A percentile compares a stretch with the other conserved stretches of the same genome.
Conservation (phyloP, 1,140 invertebrate species). For the Zaprionus davidi region DNA sequence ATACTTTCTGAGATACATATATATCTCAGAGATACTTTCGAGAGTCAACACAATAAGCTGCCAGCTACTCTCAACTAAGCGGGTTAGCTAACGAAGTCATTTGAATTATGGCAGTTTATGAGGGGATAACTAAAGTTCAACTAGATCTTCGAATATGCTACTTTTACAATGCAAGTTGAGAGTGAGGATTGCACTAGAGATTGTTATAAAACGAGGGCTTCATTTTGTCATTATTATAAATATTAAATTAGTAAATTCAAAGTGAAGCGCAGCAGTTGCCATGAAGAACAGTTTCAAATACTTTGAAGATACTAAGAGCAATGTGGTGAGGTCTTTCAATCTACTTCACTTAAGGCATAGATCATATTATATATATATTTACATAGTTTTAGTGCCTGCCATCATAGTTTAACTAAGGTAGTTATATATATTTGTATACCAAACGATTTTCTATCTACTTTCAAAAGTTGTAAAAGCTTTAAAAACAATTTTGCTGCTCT, state of each 20-base stretch:
- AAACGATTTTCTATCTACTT: neutral
- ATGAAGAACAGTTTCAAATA: neutral
- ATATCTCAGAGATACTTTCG: neutral
- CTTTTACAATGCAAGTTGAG: neutral
- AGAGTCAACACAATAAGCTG: neutral
- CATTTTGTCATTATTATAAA: too few relatives aligned
- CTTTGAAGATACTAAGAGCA: neutral
- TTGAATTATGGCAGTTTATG: neutral
- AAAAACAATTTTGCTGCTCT: neutral
- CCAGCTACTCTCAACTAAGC: neutral
- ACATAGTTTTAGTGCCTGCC: too few relatives aligned
- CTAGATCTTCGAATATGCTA: neutral
- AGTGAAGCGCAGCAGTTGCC: too few relatives aligned
- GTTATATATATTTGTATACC: too few relatives aligned
- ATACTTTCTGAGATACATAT: neutral
- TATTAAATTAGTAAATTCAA: too few relatives aligned
- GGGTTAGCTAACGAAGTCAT: neutral
- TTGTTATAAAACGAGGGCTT: too few relatives aligned
- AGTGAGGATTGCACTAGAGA: neutral
- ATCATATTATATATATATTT: too few relatives aligned
- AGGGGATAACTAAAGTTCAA: neutral
- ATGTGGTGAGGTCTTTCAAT: too few relatives aligned
- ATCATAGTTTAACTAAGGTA: too few relatives aligned
- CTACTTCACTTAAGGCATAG: too few relatives aligned
- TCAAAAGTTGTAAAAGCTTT: slow-evolving; percentile 4